Evolutionary conservation across 2,797 vertebrate genomes (phyloP), one percentile per base, ranked within the genome.

Genomic region (Cossypha polioptera): DNA sequence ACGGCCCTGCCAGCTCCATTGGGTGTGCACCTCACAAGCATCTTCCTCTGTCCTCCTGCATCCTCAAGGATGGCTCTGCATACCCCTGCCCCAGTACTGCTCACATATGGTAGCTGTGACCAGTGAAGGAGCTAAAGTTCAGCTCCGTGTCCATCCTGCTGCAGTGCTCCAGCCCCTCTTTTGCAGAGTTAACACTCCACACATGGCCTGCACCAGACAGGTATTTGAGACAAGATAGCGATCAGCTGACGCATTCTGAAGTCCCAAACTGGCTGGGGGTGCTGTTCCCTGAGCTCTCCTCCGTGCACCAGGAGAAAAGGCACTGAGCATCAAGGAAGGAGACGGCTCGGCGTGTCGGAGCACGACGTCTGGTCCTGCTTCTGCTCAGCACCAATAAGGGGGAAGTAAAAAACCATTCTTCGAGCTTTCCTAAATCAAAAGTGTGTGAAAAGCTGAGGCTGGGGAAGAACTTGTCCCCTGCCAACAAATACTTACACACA

Each of bases 341-440:
- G 82, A 58, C 0, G 0, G 66, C 38, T 88, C 48, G 71, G 75
- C 63, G 0, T 84, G 86, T 50, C 7, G 1, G 62, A 86, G 40
- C 90, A 80, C 1, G 24, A 89, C 0, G 5, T 61, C 71, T 87
- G 12, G 12, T 65, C 42, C 62, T 74, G 72, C 80, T 88, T 61
- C 79, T 72, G 33, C 72, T 86, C 13, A 0, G 53, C 84, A 80
- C 4, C 4, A 86, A 26, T 22, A 16, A 84, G 40, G 59, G 81
- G 83, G 68, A 95, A 91, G 43, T 25, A 76, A 74, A 65, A 83
- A 94, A 82, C 40, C 33, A 91, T 86, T 87, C 93, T 93, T 81
- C 59, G 82, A 66, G 83, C 50, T 92, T 92, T 94, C 63, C 76
- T 92, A 83, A 87, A 88, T 73, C 53, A 80, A 92, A 94, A 94